These are phyloP conservation scores for Pararge aegeria DNA, from an alignment of 1,140 invertebrate genomes.

Conservation along the genomic window DNA sequence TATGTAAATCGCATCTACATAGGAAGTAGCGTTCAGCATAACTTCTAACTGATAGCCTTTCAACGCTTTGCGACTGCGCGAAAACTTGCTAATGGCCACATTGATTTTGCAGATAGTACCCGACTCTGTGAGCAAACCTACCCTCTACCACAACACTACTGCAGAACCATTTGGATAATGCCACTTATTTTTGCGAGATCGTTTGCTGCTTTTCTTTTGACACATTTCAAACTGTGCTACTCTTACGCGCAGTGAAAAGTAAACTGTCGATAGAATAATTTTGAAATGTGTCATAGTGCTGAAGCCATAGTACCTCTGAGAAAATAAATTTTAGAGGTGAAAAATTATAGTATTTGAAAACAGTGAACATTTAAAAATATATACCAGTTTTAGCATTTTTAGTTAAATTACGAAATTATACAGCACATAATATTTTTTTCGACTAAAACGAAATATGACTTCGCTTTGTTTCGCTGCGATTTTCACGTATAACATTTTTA, in stretches of 20 bases:
- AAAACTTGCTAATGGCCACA: conserved; percentile 78
- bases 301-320: neutral
- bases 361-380: neutral
- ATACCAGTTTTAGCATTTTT: no score
- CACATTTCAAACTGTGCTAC: neutral
- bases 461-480: no score
- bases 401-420: no score
- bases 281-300: neutral
- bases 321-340: neutral
- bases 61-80: conserved; percentile 74
- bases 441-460: no score
- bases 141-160: conserved; percentile 27
- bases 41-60: conserved; percentile 51
- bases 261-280: neutral
- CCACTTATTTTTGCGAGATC: neutral
- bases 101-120: conserved; percentile 79
- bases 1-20: conserved; percentile 28
- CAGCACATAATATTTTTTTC: no score
- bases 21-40: conserved; percentile 28
- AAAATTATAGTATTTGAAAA: neutral
- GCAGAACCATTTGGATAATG: neutral
- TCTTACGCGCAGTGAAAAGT: neutral
- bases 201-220: neutral
- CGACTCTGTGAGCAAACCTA: conserved; percentile 72
- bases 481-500: no score